Evolutionary conservation across 1,140 invertebrate species (phyloP), one percentile per base, ranked within the genome.

Genomic region (Caenorhabditis tropicalis): DNA sequence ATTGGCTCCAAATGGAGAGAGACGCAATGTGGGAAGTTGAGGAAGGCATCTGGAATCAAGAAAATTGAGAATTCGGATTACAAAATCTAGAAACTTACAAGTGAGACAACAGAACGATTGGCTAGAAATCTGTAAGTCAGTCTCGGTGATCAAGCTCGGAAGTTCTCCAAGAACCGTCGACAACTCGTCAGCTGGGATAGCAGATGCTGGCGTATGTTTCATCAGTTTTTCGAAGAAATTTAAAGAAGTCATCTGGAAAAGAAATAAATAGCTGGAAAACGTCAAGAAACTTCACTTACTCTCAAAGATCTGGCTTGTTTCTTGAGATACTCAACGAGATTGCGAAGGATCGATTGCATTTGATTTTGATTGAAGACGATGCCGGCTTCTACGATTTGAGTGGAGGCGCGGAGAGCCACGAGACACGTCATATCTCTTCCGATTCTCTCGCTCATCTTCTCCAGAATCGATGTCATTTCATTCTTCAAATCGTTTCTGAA

Each of bases 271-370:
- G 10, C 3, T 48, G 0, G 49, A 80, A 53, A 36, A 0, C 49
- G 10, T 21, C 10, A 53, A 80, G 21, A 29, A 21, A 56, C 51
- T n/a, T 86, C 33, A 24, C 56, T 74, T 19, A 85, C 83, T 46
- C 98, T 98, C 27, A 99, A 92, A 24, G 96, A 95, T 87, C 98
- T 93, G 91, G 98, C 96, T 92, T 99, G 99, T 92, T 99, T 99
- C 58, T 97, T 93, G 49, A 99, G 92, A 90, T 99, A 98, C 7
- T 96, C 95, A 9, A 96, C 96, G 2, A 83, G 9, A 53, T 74
- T 6, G 9, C 31, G 39, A 1, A 83, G 27, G n/a, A 83, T 51
- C 0, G 16, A 16, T 31, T 74, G 21, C 2, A 43, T 2, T 48
- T 79, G 82, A 7, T 12, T n/a, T 2, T 19, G 19, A 31, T 19